phyloP scores from a whole-genome alignment of 2,113 vertebrate species.

The Eulacestoma nigropectus region DNA sequence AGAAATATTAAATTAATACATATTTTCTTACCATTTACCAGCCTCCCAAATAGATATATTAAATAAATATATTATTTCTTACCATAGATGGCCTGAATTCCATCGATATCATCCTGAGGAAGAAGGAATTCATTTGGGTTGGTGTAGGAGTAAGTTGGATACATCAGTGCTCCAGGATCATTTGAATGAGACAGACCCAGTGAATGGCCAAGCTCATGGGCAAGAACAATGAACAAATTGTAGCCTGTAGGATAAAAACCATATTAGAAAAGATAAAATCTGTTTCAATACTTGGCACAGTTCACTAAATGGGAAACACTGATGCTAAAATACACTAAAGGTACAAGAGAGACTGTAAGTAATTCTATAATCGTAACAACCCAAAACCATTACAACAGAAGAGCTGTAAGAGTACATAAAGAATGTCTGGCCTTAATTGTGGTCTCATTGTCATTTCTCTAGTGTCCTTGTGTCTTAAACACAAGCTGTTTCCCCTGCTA shows the following conservation, averaged over 20 bases:
- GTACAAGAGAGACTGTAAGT: not conserved
- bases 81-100: constrained; percentile 94
- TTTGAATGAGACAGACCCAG: constrained; percentile 86
- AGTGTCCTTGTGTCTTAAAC: not conserved
- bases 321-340: not conserved
- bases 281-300: not conserved
- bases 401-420: not conserved
- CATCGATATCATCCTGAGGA: constrained; percentile 83
- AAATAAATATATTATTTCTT: not conserved
- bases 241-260: constrained; percentile 72
- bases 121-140: constrained; percentile 76
- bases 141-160: constrained; percentile 77
- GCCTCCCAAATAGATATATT: not conserved
- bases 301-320: not conserved
- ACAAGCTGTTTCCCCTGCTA: not conserved
- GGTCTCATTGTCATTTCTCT: not conserved
- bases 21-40: not conserved
- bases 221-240: constrained; percentile 86
- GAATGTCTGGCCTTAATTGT: not conserved
- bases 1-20: not conserved
- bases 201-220: constrained; percentile 94
- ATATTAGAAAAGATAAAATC: not conserved
- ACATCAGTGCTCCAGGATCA: constrained; percentile 89
- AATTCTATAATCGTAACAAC: not conserved
- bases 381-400: not conserved